Evolutionary conservation across 2,888 invertebrate genomes (phyloP).

Genomic region (Acanthopleura granulata): DNA sequence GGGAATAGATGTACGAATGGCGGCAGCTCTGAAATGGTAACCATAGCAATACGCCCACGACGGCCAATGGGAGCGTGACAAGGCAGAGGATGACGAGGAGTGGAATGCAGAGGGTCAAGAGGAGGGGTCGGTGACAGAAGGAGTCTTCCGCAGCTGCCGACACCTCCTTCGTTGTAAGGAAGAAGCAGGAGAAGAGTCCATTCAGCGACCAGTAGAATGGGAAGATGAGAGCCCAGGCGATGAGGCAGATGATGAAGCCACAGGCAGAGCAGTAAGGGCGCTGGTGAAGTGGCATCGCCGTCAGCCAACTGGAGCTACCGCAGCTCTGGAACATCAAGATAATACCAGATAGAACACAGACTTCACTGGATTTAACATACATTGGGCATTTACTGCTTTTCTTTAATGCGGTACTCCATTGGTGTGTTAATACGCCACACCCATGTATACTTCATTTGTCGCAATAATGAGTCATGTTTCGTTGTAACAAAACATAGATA

Average conservation of each 20-base stretch:
- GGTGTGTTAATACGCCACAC: too few relatives aligned
- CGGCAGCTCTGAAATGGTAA: conserved; percentile 14
- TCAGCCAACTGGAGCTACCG: neutral
- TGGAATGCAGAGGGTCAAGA: neutral
- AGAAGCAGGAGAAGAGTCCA: conserved; percentile 21
- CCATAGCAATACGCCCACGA: conserved; percentile 8
- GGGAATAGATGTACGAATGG: neutral
- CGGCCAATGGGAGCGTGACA: conserved; percentile 10
- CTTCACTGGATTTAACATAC: too few relatives aligned
- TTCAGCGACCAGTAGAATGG: conserved; percentile 16
- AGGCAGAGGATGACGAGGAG: neutral
- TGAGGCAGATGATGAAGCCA: conserved; percentile 4
- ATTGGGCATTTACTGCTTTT: too few relatives aligned
- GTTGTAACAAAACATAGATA: too few relatives aligned
- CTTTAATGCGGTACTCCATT: too few relatives aligned
- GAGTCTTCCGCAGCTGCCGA: neutral
- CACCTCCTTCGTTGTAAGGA: conserved; percentile 23
- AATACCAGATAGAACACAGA: too few relatives aligned
- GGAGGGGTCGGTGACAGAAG: neutral
- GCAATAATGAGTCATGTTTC: too few relatives aligned
- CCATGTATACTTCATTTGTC: too few relatives aligned
- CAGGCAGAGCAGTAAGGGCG: conserved; percentile 3
- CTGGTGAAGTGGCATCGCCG: conserved; percentile 6
- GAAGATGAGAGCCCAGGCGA: conserved; percentile 3
- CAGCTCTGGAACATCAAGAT: neutral